A percentile compares a stretch with the other conserved stretches of the same genome.
phyloP scores from a whole-genome alignment of 2,113 vertebrate species.

The Oncorhynchus kisutch region DNA sequence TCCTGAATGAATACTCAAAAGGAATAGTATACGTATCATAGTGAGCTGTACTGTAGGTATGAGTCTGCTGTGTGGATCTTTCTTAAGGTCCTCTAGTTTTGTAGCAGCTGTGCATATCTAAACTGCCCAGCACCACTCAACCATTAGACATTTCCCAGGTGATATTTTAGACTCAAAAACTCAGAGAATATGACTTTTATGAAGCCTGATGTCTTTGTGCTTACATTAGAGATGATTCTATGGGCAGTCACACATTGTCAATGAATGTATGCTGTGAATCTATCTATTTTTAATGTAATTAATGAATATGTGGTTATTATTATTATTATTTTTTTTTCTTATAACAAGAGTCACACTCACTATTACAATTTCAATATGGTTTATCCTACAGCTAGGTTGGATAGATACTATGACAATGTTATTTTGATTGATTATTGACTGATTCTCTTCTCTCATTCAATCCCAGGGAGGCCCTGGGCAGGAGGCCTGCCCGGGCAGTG shows the following conservation, averaged over 20 bases:
- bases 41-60: neutral
- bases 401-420: neutral
- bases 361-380: too few relatives aligned
- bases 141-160: neutral
- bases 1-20: neutral
- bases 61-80: neutral
- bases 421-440: neutral
- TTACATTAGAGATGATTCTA: too few relatives aligned
- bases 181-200: too few relatives aligned
- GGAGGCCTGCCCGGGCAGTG: constrained; percentile 68
- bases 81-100: neutral
- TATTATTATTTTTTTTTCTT: too few relatives aligned
- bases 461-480: constrained; percentile 70
- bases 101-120: neutral
- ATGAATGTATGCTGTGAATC: too few relatives aligned
- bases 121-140: neutral
- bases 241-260: too few relatives aligned
- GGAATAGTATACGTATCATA: too few relatives aligned
- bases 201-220: too few relatives aligned
- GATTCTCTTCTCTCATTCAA: constrained; percentile 11
- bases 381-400: too few relatives aligned
- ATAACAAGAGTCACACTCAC: too few relatives aligned
- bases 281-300: too few relatives aligned
- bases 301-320: too few relatives aligned
- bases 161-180: neutral